A percentile compares a stretch with the other conserved stretches of the same genome.
These are phyloP conservation scores for Oostethus manadensis DNA, from an alignment of 2,113 vertebrate species.

Conservation along the genomic window DNA sequence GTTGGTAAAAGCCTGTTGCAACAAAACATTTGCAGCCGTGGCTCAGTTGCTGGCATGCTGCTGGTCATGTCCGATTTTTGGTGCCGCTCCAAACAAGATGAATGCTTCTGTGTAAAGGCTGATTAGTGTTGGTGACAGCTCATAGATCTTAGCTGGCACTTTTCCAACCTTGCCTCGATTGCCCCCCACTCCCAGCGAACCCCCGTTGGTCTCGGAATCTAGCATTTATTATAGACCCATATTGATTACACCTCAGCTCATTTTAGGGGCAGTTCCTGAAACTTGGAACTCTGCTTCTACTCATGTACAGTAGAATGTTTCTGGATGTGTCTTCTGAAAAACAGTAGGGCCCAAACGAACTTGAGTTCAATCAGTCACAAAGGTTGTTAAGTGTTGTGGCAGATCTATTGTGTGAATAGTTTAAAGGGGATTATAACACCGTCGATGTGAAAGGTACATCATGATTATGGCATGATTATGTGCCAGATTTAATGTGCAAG, in stretches of 20 bases:
- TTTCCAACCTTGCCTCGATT: slow-evolving; percentile 17
- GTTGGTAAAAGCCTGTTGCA: neutral
- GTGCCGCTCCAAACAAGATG: slow-evolving; percentile 50
- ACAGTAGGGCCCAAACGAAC: too few species aligned
- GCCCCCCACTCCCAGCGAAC: neutral
- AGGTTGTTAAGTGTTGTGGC: too few species aligned
- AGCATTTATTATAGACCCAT: neutral
- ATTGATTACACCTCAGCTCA: neutral
- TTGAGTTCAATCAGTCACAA: too few species aligned
- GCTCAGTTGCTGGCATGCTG: slow-evolving; percentile 28
- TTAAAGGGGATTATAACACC: neutral
- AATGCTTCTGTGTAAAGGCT: slow-evolving; percentile 51
- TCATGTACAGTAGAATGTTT: too few species aligned
- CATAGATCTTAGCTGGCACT: slow-evolving; percentile 56
- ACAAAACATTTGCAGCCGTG: neutral
- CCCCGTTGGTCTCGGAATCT: neutral
- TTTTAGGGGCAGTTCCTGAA: too few species aligned
- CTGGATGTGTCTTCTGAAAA: too few species aligned
- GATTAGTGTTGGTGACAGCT: slow-evolving; percentile 63
- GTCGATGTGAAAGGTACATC: neutral
- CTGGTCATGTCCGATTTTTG: slow-evolving; percentile 40
- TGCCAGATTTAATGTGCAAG: neutral
- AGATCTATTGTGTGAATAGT: neutral
- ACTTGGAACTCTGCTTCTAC: too few species aligned
- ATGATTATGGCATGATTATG: neutral